Percentiles rank a stretch among this genome's conserved stretches.
phyloP scores from a whole-genome alignment of 64 coral and sea anemone genomes.

The Porites australiensis region DNA sequence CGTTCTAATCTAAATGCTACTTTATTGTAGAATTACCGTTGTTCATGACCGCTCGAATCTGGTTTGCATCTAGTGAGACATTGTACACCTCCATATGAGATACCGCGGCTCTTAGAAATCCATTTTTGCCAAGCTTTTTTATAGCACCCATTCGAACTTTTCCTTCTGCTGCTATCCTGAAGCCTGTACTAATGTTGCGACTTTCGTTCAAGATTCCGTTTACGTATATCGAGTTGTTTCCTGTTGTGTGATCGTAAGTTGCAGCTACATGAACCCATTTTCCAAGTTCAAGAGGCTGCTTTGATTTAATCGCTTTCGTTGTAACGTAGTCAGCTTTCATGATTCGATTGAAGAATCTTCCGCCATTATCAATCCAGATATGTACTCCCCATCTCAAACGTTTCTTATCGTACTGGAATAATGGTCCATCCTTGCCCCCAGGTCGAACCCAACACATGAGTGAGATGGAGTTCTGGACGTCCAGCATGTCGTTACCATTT shows the following conservation, averaged over 20 bases:
- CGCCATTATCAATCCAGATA: not conserved
- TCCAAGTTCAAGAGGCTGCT: not conserved
- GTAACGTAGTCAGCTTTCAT: not conserved
- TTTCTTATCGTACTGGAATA: not conserved
- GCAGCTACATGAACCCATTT: constrained; percentile 19
- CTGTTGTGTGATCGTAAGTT: not conserved
- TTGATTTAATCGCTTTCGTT: not conserved
- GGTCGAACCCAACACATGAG: constrained; percentile 39
- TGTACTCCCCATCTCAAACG: not conserved
- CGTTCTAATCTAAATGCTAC: too few species aligned
- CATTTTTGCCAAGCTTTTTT: not conserved
- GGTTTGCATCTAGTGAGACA: not conserved
- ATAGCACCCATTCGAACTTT: constrained; percentile 29
- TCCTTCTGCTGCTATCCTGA: not conserved
- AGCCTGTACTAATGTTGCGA: not conserved
- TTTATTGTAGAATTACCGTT: not conserved
- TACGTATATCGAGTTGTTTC: not conserved
- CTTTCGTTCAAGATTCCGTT: not conserved
- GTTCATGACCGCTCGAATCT: not conserved
- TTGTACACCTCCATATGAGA: constrained; percentile 29
- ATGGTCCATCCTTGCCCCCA: not conserved
- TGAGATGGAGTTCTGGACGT: not conserved
- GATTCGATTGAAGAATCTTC: constrained; percentile 3
- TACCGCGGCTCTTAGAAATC: not conserved
- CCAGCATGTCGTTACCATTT: not conserved